Base-by-base conservation (phyloP, 2,888 invertebrate species). In the Cantharis rustica region DNA sequence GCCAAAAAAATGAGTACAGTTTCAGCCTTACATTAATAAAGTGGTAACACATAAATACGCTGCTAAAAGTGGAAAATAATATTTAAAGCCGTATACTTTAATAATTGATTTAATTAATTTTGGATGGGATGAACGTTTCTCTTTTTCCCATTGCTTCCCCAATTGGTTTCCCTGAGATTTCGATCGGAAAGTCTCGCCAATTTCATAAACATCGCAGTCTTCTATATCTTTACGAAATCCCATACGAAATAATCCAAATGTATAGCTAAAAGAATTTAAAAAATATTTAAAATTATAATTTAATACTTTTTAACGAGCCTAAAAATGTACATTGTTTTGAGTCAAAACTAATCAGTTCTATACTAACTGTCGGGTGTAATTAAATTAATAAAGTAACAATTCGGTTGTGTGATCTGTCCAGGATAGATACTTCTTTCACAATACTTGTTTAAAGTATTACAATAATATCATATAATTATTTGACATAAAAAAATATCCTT, bases 171-270 rank as follows among this genome's bases (percentile, higher is more conserved):
- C 20, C 4, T 20, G 64, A 1, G 9, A n/a, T 17, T 17, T 16
- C 7, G 64, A 66, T 66, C n/a, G 17, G 64, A 9, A 66, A 17
- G 11, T 66, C 13, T 66, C 23, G 7, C n/a, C 64, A 23, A 66
- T 23, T 66, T 66, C 64, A 16, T 66, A 66, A 20, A 66, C 23
- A 20, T 66, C 64, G n/a, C n/a, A n/a, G 13, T 66, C 64, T 17
- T 66, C 64, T 7, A 66, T 66, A 20, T 66, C 64, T 66, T 66
- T 66, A 9, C 64, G 64, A 66, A 66, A 66, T 66, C 64, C 64
- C 64, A 20, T 66, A 16, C 64, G 64, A 20, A 66, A 66, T 20
- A 66, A 66, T n/a, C 11, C 23, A 66, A 66, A 66, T 9, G 64
- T 20, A 2, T 20, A 66, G 23, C 64, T 66, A 66, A 66, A 66